phyloP scores from a whole-genome alignment of 2,888 invertebrate genomes.

The Sminthurinus aureus region DNA sequence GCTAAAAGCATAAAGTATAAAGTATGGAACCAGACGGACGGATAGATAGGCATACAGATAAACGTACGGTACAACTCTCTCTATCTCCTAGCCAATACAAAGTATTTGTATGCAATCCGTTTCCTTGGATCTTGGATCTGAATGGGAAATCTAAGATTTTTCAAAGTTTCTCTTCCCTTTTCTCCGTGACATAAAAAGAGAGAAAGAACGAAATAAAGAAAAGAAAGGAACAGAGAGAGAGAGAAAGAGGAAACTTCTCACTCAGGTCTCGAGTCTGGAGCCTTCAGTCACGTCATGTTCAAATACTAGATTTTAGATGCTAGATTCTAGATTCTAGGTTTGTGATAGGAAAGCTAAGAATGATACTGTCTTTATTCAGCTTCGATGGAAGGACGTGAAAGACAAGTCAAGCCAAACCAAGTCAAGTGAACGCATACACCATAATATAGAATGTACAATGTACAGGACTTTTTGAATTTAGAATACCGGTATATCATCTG shows the following conservation, averaged over 20 bases:
- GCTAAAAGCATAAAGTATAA: too few relatives aligned
- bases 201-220: background rate
- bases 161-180: background rate
- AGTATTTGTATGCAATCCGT: background rate
- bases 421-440: background rate
- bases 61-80: background rate
- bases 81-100: background rate
- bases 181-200: background rate
- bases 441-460: too few relatives aligned
- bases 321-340: background rate
- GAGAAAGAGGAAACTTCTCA: background rate
- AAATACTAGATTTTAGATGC: background rate
- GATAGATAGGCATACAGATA: background rate
- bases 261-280: background rate
- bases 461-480: background rate
- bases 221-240: conserved; percentile 1
- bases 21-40: background rate
- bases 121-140: too few relatives aligned
- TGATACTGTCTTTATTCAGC: conserved; percentile 7
- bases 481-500: background rate
- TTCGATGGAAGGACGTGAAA: conserved; percentile 1
- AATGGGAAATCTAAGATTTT: background rate
- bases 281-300: conserved; percentile 2
- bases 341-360: background rate
- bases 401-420: background rate